These are phyloP conservation scores for Potamilus streckersoni DNA, from an alignment of 1,140 invertebrate genomes.

Conservation along the genomic window DNA sequence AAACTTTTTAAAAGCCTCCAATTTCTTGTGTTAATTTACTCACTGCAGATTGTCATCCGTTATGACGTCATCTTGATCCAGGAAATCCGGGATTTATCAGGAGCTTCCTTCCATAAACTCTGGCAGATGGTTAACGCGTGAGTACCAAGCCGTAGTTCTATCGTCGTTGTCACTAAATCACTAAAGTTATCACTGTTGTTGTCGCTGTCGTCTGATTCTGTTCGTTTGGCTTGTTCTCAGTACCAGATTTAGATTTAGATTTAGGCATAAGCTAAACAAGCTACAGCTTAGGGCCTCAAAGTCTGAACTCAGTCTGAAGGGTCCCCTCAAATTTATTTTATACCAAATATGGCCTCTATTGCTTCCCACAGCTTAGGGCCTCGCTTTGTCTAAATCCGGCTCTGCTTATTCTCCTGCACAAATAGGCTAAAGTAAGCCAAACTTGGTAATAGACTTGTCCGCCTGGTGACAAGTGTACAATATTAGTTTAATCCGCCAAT, in stretches of 20 bases:
- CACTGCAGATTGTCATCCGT: slow-evolving; percentile 36
- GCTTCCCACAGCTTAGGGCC: too few species aligned
- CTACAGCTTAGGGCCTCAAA: too few species aligned
- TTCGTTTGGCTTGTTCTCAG: background rate
- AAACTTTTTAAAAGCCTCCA: too few species aligned
- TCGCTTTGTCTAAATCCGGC: too few species aligned
- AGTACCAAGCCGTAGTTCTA: background rate
- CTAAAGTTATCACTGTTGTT: background rate
- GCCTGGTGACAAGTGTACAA: background rate
- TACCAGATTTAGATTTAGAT: too few species aligned
- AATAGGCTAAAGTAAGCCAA: background rate
- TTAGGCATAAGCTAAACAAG: too few species aligned
- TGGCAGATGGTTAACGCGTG: slow-evolving; percentile 32
- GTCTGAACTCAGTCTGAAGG: too few species aligned
- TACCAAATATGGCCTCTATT: too few species aligned
- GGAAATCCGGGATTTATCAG: slow-evolving; percentile 39
- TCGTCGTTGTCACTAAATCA: background rate
- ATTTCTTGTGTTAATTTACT: background rate
- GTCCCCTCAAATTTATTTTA: too few species aligned
- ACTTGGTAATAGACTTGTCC: background rate
- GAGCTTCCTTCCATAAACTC: slow-evolving; percentile 31
- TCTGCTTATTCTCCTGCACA: background rate
- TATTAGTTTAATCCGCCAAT: too few species aligned
- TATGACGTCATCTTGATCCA: slow-evolving; percentile 49
- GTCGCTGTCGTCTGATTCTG: background rate